phyloP scores from a whole-genome alignment of 2,797 vertebrate species.

The Eospalax fontanierii region DNA sequence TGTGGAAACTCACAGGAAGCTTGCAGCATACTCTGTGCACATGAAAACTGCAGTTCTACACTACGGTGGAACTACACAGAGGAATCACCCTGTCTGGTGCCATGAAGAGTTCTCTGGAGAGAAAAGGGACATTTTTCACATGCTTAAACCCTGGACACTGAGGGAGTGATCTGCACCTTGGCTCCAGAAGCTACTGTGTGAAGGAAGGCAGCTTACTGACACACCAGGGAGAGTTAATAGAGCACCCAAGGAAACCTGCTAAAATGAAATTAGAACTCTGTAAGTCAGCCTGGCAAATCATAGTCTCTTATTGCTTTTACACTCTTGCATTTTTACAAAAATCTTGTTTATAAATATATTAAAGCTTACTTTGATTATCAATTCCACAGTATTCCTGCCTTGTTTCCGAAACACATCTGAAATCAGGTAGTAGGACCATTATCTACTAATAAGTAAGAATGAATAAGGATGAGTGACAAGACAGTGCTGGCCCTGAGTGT shows the following conservation, averaged over 20 bases:
- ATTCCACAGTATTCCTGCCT: conserved; percentile 50
- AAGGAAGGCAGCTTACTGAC: background rate
- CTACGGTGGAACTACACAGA: background rate
- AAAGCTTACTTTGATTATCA: conserved; percentile 47
- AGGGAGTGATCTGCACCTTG: conserved; percentile 34
- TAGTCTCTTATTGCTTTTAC: background rate
- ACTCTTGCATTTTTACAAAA: conserved; percentile 47
- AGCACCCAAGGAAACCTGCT: background rate
- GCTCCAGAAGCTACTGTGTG: background rate
- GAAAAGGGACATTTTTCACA: conserved; percentile 49
- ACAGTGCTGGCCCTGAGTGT: no score
- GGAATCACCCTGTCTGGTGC: conserved; percentile 26
- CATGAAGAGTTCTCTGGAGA: background rate
- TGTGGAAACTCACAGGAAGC: background rate
- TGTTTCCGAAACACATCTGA: background rate
- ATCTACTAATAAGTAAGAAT: conserved; percentile 21
- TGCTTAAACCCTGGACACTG: background rate
- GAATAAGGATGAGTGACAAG: background rate
- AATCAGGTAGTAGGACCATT: background rate
- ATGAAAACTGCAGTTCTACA: background rate
- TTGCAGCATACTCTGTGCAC: background rate
- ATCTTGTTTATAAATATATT: conserved; percentile 55
- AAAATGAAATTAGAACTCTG: conserved; percentile 48
- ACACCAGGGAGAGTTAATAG: conserved; percentile 7
- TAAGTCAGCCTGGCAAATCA: conserved; percentile 19